Base-by-base conservation (phyloP, 2,888 invertebrate species). In the Eilema griseolum region DNA sequence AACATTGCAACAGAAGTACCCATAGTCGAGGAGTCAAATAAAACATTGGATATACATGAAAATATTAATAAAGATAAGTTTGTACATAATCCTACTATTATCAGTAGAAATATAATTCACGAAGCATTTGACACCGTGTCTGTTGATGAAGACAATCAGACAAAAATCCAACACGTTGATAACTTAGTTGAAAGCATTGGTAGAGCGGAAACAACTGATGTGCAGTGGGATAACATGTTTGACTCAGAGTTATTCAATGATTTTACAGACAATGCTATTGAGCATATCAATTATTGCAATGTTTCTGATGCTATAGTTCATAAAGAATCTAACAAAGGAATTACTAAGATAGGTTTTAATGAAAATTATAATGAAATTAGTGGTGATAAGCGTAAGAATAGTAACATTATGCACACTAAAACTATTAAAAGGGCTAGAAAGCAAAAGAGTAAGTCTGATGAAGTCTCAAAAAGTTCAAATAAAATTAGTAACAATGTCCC, bases 151-250 rank as follows among this genome's bases (percentile, higher is more conserved):
- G 16, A 11, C n/a, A 3, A 57, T 10, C 24, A 28, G 5, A 7
- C 14, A 33, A 12, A 24, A 28, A 24, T 60, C 2, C 37, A 65
- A 24, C 60, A 67, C 26, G 62, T 62, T 28, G 65, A 24, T 31
- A 1, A 24, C 14, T 60, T 28, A 37, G 2, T 26, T 52, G 46
- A 46, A 24, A 66, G 31, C 26, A 41, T 10, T 12, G 61, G 37
- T n/a, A 37, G 41, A 26, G 66, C 41, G 52, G 61, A 71, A n/a
- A 63, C 52, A 7, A 60, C 64, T 5, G 66, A 82, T 52, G 77
- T 90, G 10, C 74, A 85, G 62, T 93, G 93, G 93, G 80, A 86
- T 72, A 83, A 92, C 63, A 91, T 94, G 88, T 88, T 93, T 77
- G 93, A 93, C 78, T 82, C 83, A 28, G 89, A 92, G 70, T 74